phyloP scores from a whole-genome alignment of 1,140 invertebrate genomes.

The Whitmania pigra region DNA sequence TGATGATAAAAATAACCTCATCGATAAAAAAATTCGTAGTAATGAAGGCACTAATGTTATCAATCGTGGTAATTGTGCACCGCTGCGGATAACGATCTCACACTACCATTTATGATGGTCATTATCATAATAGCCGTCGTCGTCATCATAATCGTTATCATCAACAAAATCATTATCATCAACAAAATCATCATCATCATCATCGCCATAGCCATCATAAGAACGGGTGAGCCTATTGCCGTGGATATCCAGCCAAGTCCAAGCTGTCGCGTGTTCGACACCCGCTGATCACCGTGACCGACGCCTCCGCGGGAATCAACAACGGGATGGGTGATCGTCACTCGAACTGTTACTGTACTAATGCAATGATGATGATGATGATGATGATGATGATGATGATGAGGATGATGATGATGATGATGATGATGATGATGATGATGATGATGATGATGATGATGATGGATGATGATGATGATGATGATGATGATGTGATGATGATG shows the following conservation, averaged over 20 bases:
- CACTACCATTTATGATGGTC: not conserved
- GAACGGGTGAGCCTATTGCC: not conserved
- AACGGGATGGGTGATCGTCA: not conserved
- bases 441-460: not conserved
- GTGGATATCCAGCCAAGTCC: not conserved
- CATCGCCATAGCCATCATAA: not conserved
- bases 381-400: not conserved
- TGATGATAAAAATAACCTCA: not conserved
- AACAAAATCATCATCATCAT: not conserved
- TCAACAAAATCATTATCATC: not conserved
- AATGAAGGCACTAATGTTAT: conserved; percentile 4
- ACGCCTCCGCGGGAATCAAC: not conserved
- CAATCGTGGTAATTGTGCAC: not conserved
- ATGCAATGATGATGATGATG: not conserved
- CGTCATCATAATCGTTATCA: not conserved
- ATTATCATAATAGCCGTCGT: not conserved
- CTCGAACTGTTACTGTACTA: too few species aligned
- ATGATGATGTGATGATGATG: conserved; percentile 1
- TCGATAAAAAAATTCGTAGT: not conserved
- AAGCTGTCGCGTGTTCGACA: not conserved
- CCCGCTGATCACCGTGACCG: not conserved
- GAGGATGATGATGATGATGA: conserved; percentile 2
- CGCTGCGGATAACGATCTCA: not conserved
- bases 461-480: not conserved
- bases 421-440: not conserved